phyloP scores from a whole-genome alignment of 1,140 invertebrate species.

The Polyergus mexicanus region DNA sequence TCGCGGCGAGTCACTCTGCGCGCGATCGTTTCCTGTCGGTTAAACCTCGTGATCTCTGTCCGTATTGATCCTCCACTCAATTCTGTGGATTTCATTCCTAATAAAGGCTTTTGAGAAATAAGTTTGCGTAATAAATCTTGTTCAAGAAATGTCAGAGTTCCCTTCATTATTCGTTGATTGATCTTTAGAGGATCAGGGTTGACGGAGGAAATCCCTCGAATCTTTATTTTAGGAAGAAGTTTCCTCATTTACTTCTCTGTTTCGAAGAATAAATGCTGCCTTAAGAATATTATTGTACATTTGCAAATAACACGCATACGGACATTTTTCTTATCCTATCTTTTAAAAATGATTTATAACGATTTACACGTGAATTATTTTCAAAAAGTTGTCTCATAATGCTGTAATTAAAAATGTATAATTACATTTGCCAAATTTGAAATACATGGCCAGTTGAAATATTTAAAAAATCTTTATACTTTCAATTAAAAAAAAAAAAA shows the following conservation, averaged over 20 bases:
- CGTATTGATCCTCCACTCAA: slow-evolving; percentile 14
- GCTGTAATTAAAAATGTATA: neutral
- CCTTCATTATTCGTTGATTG: slow-evolving; percentile 14
- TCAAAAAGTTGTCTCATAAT: neutral
- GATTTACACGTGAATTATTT: neutral
- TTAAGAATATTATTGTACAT: slow-evolving; percentile 4
- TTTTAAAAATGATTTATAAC: neutral
- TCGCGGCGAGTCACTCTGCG: neutral
- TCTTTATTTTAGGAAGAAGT: neutral
- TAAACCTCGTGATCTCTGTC: slow-evolving; percentile 6
- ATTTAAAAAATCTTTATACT: neutral
- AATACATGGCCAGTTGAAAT: neutral
- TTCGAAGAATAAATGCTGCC: neutral
- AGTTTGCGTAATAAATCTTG: slow-evolving; percentile 2
- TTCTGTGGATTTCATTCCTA: slow-evolving; percentile 19
- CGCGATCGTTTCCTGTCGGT: neutral
- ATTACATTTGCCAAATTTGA: neutral
- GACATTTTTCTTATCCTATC: neutral
- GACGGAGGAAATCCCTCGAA: neutral
- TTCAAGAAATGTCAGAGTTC: neutral
- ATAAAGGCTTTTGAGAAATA: neutral
- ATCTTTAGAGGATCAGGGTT: neutral
- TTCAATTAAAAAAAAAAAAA: neutral
- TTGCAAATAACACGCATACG: neutral
- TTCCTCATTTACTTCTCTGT: neutral